These are phyloP conservation scores for Prionailurus viverrinus DNA, from an alignment of 2,113 vertebrate species.

Conservation along the genomic window DNA sequence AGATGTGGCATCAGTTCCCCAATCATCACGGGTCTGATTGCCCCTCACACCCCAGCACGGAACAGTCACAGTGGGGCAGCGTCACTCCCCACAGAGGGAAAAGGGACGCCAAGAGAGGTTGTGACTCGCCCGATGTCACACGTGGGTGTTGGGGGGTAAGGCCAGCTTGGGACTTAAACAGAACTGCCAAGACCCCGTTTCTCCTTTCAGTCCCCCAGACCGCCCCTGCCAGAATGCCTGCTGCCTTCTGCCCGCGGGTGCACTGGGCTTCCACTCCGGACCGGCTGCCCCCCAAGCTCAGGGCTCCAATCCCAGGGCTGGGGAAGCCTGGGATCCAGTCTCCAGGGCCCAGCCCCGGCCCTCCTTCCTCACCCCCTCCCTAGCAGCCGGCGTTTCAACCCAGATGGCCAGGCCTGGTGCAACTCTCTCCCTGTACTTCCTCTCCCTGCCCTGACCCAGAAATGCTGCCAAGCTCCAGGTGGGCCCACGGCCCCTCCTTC, in stretches of 20 bases:
- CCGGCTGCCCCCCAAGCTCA: neutral
- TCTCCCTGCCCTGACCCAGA: slow-evolving; percentile 75
- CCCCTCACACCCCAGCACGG: neutral
- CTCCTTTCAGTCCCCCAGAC: neutral
- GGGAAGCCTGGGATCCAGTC: neutral
- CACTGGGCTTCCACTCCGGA: too few relatives aligned
- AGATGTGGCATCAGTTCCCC: neutral
- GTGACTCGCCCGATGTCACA: neutral
- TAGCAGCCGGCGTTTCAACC: slow-evolving; percentile 13
- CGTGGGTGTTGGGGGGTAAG: neutral
- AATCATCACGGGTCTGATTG: neutral
- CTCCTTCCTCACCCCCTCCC: neutral
- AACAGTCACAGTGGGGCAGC: too few relatives aligned
- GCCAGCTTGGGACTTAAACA: neutral
- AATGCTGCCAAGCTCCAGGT: slow-evolving; percentile 72
- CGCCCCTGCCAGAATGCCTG: neutral
- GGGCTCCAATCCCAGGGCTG: neutral
- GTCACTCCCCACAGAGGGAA: neutral
- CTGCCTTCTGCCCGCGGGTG: neutral
- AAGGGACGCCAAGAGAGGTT: neutral
- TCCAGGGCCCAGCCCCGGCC: neutral
- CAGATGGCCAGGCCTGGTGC: slow-evolving; percentile 79
- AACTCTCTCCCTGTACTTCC: slow-evolving; percentile 37
- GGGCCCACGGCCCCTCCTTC: slow-evolving; percentile 20
- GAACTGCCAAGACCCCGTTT: neutral